A percentile compares a stretch with the other conserved stretches of the same genome.
Evolutionary conservation across 2,113 vertebrate species (phyloP).

Genomic region (Megaceryle torquata): DNA sequence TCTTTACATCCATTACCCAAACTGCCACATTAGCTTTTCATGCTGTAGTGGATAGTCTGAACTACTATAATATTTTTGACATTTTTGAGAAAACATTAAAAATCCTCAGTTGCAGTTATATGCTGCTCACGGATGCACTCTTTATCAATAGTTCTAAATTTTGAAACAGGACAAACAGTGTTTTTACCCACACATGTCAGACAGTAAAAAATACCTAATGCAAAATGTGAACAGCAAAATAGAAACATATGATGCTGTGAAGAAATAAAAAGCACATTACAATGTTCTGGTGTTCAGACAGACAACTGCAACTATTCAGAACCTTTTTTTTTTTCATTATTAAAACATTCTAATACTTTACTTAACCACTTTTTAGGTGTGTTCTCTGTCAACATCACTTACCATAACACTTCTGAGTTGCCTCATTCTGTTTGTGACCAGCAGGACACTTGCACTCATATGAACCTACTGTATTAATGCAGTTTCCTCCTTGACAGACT

Average conservation of each 20-base stretch:
- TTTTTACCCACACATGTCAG: neutral
- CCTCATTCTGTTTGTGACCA: conserved; percentile 76
- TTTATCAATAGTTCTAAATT: neutral
- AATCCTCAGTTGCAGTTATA: neutral
- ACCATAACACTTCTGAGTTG: conserved; percentile 79
- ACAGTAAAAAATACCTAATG: neutral
- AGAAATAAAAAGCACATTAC: neutral
- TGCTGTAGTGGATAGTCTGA: neutral
- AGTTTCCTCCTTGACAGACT: conserved; percentile 78
- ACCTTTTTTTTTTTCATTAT: neutral
- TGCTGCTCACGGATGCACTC: neutral
- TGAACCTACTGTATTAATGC: conserved; percentile 78
- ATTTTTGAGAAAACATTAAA: neutral
- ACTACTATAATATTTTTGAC: neutral
- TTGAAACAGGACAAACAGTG: neutral
- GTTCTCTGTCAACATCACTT: neutral
- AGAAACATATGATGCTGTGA: neutral
- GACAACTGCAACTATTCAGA: neutral
- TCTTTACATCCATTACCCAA: neutral
- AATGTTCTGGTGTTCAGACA: neutral
- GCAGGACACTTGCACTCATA: conserved; percentile 77
- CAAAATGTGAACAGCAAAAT: neutral
- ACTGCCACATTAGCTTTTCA: neutral
- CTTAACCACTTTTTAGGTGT: neutral
- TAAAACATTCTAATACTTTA: neutral